Evolutionary conservation across 2,113 vertebrate species (phyloP), one percentile per base, ranked within the genome.

Genomic region (Cyprinodon brontotheroides): DNA sequence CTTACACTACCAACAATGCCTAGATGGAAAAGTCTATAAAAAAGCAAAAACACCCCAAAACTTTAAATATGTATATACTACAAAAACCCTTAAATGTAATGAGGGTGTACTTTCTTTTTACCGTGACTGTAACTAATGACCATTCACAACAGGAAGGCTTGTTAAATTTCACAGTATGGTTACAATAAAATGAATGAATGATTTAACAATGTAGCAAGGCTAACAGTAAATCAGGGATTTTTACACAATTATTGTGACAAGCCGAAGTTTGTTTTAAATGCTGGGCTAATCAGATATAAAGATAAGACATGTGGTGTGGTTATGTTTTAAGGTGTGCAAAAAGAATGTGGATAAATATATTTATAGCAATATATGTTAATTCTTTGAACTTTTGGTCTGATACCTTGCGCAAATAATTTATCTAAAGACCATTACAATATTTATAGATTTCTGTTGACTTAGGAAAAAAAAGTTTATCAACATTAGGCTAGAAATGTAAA

Each of bases 121-220:
- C 7, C 50, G 9, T n/a, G 17, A 57, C 50, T 57, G 17, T 20
- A 57, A n/a, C 50, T 57, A 57, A 57, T 57, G 50, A 57, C 50
- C 50, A 17, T n/a, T 57, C 50, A 57, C 50, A 57, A 20, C 50
- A 57, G 17, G 50, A 14, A 57, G 14, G 7, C 17, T 20, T 20
- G 7, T 57, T 57, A 57, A 57, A 57, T 57, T 57, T 57, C 17
- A n/a, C 8, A 57, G 50, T n/a, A 57, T 57, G 4, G 17, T 57
- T 57, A 57, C 50, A 57, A 57, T 57, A 57, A 57, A 57, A 57
- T 57, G 50, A 57, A 57, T 57, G 50, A 57, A 57, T 57, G 50
- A 57, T 57, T 57, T 57, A 57, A 57, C 50, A 57, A 57, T 57
- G 50, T 57, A 57, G 50, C 50, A 57, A 57, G 50, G 17, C 50